Evolutionary conservation across 2,888 invertebrate species (phyloP), one percentile per base, ranked within the genome.

Genomic region (Hypena proboscidalis): DNA sequence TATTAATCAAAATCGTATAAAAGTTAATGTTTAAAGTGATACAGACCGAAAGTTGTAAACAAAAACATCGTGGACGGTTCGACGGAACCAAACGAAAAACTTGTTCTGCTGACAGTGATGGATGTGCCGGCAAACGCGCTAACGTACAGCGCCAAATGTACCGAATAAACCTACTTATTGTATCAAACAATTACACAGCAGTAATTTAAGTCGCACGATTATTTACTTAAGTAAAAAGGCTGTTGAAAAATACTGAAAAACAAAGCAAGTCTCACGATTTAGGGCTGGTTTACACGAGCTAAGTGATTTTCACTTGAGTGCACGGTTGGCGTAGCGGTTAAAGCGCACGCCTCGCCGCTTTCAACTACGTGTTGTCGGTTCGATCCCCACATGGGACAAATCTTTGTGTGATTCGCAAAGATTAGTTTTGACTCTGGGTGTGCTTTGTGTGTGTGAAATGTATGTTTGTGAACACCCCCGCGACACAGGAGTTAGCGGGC

Each of bases 51-150:
- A 87, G 83, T 82, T 70, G 77, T 79, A 77, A 85, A 86, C 83
- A 84, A 87, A 88, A 88, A 86, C 83, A 77, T 72, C 13, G 71
- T 73, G 72, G 73, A 70, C 72, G 77, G 74, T 81, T 77, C 72
- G 75, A 74, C 78, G 74, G 71, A 77, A 78, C 81, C 78, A 77
- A 74, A 71, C 77, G 82, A 86, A 90, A 89, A 89, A 87, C 85
- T 88, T 84, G 80, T 66, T 77, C 65, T 48, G 48, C 53, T 82
- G 90, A 88, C 89, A 75, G 76, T 90, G 90, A 90, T 89, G 80
- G 86, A 90, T 90, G 88, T 70, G 74, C 63, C 65, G 66, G 71
- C 75, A 67, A 73, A 70, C 67, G 74, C 70, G 76, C 78, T 60
- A 68, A 73, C 73, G 74, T 66, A 69, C 74, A 80, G 77, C 70